Base-by-base conservation (phyloP, 2,888 invertebrate genomes). In the Spisula subtruncata region DNA sequence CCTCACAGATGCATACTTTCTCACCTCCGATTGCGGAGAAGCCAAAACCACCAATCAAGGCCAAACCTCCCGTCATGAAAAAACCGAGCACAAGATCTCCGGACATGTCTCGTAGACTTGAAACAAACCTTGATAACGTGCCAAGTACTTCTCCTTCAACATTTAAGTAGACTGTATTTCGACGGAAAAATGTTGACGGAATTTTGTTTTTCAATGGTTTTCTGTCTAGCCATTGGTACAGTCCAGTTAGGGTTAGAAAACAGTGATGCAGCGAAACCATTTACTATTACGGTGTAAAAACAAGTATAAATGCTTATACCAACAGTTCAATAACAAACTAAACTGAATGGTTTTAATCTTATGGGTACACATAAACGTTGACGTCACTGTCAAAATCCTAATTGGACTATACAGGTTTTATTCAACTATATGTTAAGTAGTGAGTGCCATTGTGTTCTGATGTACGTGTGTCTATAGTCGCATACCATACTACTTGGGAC, bases 1-100 rank as follows among this genome's bases (percentile, higher is more conserved):
- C 86, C 6, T 83, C 82, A 25, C 56, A 51, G 54, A 56, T 51
- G 46, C 79, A 66, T 20, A 56, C 71, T 56, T 89, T 92, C 20
- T 92, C 94, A 20, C 95, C 96, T n/a, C 95, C 96, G 20, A 94
- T 96, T 54, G 96, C 95, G 48, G 96, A 95, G 88, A 96, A 96
- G 90, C 95, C 96, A 20, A 97, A 96, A 92, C 96, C 96, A 29
- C 95, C 96, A 2, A 93, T 96, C 51, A 97, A 98, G 96, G 98
- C 98, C 85, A 98, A 98, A 97, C 98, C 98, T 25, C 98, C 98
- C 94, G 98, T 98, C 94, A 97, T 98, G 97, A 98, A 98, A 94
- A 98, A 96, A 90, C 96, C 96, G n/a, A 87, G 29, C 18, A 89
- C 92, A 25, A 87, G 93, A 66, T 93, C 94, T 41, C 93, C 94